Conservation (phyloP, 1,140 invertebrate genomes). For the Callitettix versicolor region DNA sequence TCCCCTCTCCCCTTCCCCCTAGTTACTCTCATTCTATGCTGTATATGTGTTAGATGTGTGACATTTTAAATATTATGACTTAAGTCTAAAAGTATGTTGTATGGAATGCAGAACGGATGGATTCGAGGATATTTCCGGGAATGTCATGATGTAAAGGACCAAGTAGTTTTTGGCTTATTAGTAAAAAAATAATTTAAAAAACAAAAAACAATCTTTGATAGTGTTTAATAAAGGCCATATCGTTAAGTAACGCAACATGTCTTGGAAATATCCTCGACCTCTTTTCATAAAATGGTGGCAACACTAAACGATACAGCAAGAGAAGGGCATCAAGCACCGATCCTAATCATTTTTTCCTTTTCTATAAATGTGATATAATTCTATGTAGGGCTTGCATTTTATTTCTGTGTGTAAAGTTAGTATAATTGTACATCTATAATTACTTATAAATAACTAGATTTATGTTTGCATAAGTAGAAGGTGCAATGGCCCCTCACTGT, state of each 20-base stretch:
- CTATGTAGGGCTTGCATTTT: conserved; percentile 27
- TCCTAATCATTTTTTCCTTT: conserved; percentile 13
- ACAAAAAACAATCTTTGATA: conserved; percentile 3
- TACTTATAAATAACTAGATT: conserved; percentile 16
- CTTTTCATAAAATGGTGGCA: conserved; percentile 11
- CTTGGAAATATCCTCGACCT: neutral
- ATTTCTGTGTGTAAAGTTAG: conserved; percentile 23
- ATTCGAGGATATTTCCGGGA: neutral
- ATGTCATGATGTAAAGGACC: neutral
- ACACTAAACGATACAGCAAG: conserved; percentile 9
- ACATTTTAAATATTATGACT: conserved; percentile 11
- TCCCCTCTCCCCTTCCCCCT: conserved; percentile 29
- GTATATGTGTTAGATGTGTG: conserved; percentile 27
- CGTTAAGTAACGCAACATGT: neutral
- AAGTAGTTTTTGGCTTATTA: conserved; percentile 3
- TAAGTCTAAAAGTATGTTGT: conserved; percentile 20
- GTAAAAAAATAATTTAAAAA: neutral
- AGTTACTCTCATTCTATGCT: conserved; percentile 24
- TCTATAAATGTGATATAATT: conserved; percentile 27
- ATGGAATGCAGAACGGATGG: neutral
- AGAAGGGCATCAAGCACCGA: conserved; percentile 19
- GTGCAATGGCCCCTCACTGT: conserved; percentile 13
- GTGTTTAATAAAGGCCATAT: neutral
- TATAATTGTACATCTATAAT: conserved; percentile 16
- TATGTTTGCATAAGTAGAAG: conserved; percentile 19